These are phyloP conservation scores for Eledone cirrhosa DNA, from an alignment of 2,888 invertebrate species.

Conservation along the genomic window DNA sequence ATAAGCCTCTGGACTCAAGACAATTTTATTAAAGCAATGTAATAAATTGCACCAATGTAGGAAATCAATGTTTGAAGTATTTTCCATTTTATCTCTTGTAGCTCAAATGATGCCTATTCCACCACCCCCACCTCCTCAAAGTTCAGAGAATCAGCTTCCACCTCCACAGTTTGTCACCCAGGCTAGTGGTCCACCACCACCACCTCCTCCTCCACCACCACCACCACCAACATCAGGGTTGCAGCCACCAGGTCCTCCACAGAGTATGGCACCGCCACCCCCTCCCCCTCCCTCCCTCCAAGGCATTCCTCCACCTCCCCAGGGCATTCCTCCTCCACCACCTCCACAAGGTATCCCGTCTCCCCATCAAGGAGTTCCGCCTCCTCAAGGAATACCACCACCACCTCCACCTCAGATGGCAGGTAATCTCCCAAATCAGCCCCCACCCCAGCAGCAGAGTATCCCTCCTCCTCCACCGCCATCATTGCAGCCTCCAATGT, in stretches of 20 bases:
- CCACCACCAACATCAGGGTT: slow-evolving; percentile 35
- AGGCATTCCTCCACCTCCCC: neutral
- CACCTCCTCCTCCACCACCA: slow-evolving; percentile 35
- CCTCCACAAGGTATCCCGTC: neutral
- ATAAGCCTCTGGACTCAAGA: too few relatives aligned
- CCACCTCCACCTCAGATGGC: slow-evolving; percentile 16
- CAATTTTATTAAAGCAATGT: too few relatives aligned
- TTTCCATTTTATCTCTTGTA: slow-evolving; percentile 5
- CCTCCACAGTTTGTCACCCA: slow-evolving; percentile 30
- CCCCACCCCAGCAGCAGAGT: slow-evolving; percentile 22
- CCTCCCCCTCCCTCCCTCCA: slow-evolving; percentile 27
- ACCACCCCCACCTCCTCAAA: slow-evolving; percentile 30
- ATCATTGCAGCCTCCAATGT: slow-evolving; percentile 29
- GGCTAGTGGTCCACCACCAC: slow-evolving; percentile 31
- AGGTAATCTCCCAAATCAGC: neutral
- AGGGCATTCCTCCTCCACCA: slow-evolving; percentile 26
- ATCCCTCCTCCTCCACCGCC: slow-evolving; percentile 29
- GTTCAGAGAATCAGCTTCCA: slow-evolving; percentile 17
- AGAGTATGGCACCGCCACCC: slow-evolving; percentile 29
- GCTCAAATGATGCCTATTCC: slow-evolving; percentile 30
- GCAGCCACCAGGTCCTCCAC: slow-evolving; percentile 34
- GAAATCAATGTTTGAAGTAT: too few relatives aligned
- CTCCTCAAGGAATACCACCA: slow-evolving; percentile 33
- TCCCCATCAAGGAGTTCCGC: slow-evolving; percentile 28
- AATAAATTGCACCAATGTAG: too few relatives aligned